A percentile compares a stretch with the other conserved stretches of the same genome.
Conservation (phyloP, 2,113 vertebrate genomes). For the Petromus typicus region DNA sequence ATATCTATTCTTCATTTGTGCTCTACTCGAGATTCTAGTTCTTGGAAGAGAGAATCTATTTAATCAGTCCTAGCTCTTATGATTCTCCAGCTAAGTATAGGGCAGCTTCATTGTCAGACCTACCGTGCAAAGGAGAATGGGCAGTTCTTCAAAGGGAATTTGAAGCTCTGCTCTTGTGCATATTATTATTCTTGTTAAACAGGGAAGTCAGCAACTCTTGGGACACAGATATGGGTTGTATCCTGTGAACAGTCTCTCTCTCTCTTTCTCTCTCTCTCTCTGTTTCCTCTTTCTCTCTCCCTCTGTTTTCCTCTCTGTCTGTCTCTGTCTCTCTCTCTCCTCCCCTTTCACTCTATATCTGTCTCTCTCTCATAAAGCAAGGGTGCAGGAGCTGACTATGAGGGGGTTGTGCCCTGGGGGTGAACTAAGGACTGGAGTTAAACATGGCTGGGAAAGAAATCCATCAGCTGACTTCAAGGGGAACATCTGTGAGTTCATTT, state of each 20-base stretch:
- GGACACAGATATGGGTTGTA: not conserved
- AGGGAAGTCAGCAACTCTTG: not conserved
- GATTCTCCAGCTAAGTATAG: not conserved
- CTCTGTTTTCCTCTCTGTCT: too few species aligned
- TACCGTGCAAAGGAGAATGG: rapidly evolving
- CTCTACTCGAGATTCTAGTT: not conserved
- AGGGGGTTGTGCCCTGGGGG: conserved; percentile 61
- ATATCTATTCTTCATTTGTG: not conserved
- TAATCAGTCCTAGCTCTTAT: not conserved
- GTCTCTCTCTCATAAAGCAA: not conserved
- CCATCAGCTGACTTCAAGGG: conserved; percentile 64
- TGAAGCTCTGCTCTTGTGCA: not conserved
- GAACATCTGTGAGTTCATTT: conserved; percentile 71
- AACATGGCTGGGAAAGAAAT: conserved; percentile 65
- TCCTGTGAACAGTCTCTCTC: not conserved
- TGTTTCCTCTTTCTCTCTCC: not conserved
- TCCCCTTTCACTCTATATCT: not conserved
- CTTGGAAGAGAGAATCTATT: not conserved
- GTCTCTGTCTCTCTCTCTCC: too few species aligned
- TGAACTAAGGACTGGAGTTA: conserved; percentile 73
- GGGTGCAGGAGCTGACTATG: not conserved
- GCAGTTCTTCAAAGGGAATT: not conserved
- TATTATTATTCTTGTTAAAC: not conserved
- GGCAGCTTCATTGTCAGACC: not conserved
- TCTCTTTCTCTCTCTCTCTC: not conserved